Evolutionary conservation across 2,797 vertebrate genomes (phyloP).

Genomic region (Euphonia xanthogaster): DNA sequence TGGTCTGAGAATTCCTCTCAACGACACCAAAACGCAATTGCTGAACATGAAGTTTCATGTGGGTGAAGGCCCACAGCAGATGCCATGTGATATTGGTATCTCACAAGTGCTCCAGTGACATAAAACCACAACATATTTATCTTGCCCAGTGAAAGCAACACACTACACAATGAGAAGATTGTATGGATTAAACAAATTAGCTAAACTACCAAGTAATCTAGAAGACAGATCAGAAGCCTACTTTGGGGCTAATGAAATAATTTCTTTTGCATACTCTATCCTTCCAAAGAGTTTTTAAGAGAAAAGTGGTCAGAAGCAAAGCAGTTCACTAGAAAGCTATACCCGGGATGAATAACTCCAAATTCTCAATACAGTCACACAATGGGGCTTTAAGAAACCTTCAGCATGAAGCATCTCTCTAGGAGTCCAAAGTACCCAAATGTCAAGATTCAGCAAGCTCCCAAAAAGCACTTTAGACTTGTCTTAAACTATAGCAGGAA

Average conservation of each 20-base stretch:
- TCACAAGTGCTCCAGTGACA: neutral
- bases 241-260: neutral
- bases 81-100: accelerated
- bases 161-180: neutral
- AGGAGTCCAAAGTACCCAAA: neutral
- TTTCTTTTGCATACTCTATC: neutral
- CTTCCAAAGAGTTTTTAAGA: neutral
- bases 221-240: neutral
- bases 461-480: neutral
- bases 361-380: neutral
- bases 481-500: neutral
- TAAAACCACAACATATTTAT: neutral
- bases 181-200: neutral
- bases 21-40: accelerated
- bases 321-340: neutral
- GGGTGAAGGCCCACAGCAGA: neutral
- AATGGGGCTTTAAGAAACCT: neutral
- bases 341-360: neutral
- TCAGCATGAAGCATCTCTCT: neutral
- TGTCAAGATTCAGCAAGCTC: neutral
- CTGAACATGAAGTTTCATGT: accelerated
- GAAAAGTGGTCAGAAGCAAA: neutral
- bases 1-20: neutral
- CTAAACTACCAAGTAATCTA: neutral
- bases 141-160: neutral